Conservation (phyloP, 2,113 vertebrate species). For the Phoenicopterus ruber region DNA sequence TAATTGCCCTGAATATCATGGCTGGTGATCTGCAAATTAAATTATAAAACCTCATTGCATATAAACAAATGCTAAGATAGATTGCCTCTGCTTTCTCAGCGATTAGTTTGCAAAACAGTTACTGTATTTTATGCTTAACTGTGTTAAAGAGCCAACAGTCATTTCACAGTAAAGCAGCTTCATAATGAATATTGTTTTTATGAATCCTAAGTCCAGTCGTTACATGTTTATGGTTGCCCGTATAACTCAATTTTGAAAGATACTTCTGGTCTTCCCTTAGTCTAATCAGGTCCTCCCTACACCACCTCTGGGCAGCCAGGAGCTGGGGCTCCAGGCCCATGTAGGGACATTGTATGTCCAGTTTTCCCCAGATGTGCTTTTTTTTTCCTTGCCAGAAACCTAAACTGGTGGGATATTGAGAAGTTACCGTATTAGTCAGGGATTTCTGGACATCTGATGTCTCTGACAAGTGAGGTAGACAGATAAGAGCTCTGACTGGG, state of each 20-base stretch:
- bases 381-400: not conserved
- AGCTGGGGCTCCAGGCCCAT: not conserved
- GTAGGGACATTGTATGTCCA: not conserved
- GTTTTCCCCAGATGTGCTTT: not conserved
- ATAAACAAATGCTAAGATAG: conserved; percentile 39
- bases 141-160: conserved; percentile 38
- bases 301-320: not conserved
- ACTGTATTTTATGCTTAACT: conserved; percentile 52
- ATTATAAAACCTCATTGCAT: conserved; percentile 62
- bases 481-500: not conserved
- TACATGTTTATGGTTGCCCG: not conserved
- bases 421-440: not conserved
- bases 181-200: conserved; percentile 40
- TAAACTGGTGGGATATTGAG: not conserved
- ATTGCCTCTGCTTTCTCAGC: conserved; percentile 29
- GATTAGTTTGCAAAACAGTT: conserved; percentile 51
- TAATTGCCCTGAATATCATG: conserved; percentile 63
- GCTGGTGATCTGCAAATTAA: conserved; percentile 63
- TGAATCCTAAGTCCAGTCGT: not conserved
- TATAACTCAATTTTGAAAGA: not conserved
- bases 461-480: not conserved
- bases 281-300: not conserved
- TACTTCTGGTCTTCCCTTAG: not conserved
- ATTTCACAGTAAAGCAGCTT: conserved; percentile 35
- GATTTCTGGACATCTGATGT: not conserved